A percentile compares a stretch with the other conserved stretches of the same genome.
Evolutionary conservation across 2,797 vertebrate species (phyloP).

Genomic region (Gastrophryne carolinensis): DNA sequence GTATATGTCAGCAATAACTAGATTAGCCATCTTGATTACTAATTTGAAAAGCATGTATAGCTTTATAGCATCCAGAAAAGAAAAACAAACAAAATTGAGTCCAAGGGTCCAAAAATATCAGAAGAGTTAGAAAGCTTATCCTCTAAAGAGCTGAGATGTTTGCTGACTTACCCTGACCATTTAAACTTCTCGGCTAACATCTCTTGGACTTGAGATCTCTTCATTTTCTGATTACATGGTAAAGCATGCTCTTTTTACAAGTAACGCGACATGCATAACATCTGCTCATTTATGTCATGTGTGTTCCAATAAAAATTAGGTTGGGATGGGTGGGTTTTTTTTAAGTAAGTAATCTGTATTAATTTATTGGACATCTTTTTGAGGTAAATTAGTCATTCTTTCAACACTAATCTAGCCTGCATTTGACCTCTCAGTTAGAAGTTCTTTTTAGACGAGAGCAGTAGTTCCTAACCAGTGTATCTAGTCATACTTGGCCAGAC

Average conservation of each 20-base stretch:
- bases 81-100: neutral
- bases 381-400: too few relatives aligned
- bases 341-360: too few relatives aligned
- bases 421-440: too few relatives aligned
- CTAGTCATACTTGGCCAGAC: too few relatives aligned
- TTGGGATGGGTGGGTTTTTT: too few relatives aligned
- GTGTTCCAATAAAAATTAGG: neutral
- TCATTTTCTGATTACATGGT: neutral
- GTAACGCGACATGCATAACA: neutral
- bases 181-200: neutral
- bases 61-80: constrained; percentile 15
- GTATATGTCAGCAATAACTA: neutral
- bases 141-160: neutral
- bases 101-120: constrained; percentile 1
- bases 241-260: neutral
- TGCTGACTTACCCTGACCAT: neutral
- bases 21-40: neutral
- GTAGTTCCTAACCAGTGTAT: too few relatives aligned
- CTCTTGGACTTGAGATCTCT: neutral
- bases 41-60: neutral
- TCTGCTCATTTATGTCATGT: neutral
- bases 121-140: constrained; percentile 1
- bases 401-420: too few relatives aligned
- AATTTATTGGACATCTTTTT: too few relatives aligned
- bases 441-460: too few relatives aligned